These are phyloP conservation scores for Aradophagus sp. DNA, from an alignment of 1,140 invertebrate species.

Conservation along the genomic window DNA sequence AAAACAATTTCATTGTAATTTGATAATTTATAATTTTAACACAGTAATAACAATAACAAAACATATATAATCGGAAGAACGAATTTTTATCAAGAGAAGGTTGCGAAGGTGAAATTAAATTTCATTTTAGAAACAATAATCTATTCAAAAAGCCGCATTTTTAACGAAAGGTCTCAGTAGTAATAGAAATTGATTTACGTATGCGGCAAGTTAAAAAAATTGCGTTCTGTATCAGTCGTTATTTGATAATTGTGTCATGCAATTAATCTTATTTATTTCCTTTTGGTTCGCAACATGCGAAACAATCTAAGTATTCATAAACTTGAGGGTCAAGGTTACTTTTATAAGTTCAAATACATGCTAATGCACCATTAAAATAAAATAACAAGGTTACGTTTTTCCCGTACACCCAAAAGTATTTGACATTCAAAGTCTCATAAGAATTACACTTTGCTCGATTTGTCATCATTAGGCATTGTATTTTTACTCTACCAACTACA, in stretches of 20 bases:
- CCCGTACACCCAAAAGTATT: conserved; percentile 2
- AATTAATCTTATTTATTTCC: conserved; percentile 45
- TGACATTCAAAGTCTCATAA: conserved; percentile 28
- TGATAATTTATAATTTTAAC: too few species aligned
- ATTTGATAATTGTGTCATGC: conserved; percentile 32
- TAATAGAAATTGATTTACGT: too few species aligned
- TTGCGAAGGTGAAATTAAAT: too few species aligned
- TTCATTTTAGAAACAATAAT: too few species aligned
- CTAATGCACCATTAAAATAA: conserved; percentile 57
- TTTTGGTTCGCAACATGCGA: conserved; percentile 54
- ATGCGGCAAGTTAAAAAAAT: too few species aligned
- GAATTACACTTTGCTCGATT: conserved; percentile 26
- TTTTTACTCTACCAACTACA: neutral
- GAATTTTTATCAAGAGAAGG: too few species aligned
- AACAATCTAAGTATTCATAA: conserved; percentile 60
- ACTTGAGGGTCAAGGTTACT: conserved; percentile 58
- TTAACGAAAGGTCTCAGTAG: too few species aligned
- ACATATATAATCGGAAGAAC: too few species aligned
- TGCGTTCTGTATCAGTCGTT: conserved; percentile 12
- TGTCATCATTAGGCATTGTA: conserved; percentile 27
- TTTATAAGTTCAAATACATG: conserved; percentile 51
- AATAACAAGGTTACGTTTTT: conserved; percentile 40
- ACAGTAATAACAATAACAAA: too few species aligned
- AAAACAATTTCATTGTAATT: too few species aligned
- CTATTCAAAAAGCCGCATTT: too few species aligned